phyloP scores from a whole-genome alignment of 2,113 vertebrate genomes.

The Rutilus rutilus region DNA sequence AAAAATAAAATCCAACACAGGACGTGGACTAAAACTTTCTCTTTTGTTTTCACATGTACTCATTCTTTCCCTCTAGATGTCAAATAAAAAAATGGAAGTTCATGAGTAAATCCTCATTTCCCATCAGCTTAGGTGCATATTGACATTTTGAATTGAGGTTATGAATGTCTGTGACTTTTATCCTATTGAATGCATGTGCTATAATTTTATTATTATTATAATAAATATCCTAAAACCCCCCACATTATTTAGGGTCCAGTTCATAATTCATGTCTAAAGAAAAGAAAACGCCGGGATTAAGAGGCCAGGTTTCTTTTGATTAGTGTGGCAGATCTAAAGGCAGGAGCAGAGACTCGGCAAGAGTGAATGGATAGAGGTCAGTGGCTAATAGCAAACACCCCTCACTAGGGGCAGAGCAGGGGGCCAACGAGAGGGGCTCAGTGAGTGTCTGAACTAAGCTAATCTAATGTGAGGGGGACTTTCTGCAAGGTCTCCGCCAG shows the following conservation, averaged over 20 bases:
- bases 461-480: constrained; percentile 19
- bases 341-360: constrained; percentile 18
- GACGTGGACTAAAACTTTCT: too few species aligned
- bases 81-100: not conserved
- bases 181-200: constrained; percentile 18
- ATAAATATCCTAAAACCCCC: constrained; percentile 36
- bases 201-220: constrained; percentile 22
- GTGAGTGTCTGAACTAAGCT: constrained; percentile 18
- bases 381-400: constrained; percentile 27
- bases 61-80: not conserved
- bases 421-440: constrained; percentile 27
- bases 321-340: constrained; percentile 47
- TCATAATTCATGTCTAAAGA: constrained; percentile 30
- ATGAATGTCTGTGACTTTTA: not conserved
- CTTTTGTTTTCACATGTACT: not conserved
- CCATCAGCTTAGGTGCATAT: not conserved
- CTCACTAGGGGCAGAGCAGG: constrained; percentile 5
- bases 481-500: constrained; percentile 11
- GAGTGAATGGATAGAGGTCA: constrained; percentile 41
- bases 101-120: not conserved
- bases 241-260: constrained; percentile 32
- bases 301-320: constrained; percentile 50
- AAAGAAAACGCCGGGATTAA: constrained; percentile 30
- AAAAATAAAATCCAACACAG: too few species aligned
- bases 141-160: not conserved